Evolutionary conservation across 2,113 vertebrate genomes (phyloP).

Genomic region (Psettodes erumei): DNA sequence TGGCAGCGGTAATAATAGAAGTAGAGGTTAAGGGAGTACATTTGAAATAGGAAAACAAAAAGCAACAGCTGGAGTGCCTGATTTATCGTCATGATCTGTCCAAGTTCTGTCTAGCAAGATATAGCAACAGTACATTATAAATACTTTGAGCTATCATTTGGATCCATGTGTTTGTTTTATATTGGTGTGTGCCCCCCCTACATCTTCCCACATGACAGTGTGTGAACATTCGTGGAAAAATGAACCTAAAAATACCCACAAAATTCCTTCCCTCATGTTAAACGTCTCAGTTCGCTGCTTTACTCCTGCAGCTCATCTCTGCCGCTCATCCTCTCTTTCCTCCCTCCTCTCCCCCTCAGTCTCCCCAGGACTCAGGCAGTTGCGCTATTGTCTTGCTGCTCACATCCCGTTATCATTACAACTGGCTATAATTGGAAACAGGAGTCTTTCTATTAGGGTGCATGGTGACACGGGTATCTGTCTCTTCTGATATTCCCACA

Average conservation of each 20-base stretch:
- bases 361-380: constrained; percentile 38
- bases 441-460: constrained; percentile 85
- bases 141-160: constrained; percentile 53
- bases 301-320: constrained; percentile 16
- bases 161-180: constrained; percentile 52
- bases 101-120: constrained; percentile 43
- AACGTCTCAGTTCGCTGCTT: constrained; percentile 75
- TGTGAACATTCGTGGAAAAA: constrained; percentile 66
- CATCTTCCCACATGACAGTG: constrained; percentile 47
- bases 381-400: constrained; percentile 74
- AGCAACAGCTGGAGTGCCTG: constrained; percentile 45
- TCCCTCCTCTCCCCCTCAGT: neutral
- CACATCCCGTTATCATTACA: constrained; percentile 84
- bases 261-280: constrained; percentile 45
- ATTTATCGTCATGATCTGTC: constrained; percentile 54
- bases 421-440: constrained; percentile 88
- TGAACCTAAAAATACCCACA: constrained; percentile 66
- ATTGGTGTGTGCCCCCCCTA: constrained; percentile 35
- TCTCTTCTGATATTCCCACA: constrained; percentile 87
- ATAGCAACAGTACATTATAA: constrained; percentile 45
- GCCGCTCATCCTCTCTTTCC: constrained; percentile 26
- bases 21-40: constrained; percentile 29
- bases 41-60: constrained; percentile 56
- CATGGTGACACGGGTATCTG: constrained; percentile 87
- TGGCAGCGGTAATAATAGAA: constrained; percentile 47